Conservation (phyloP, 2,888 invertebrate species). For the Athalia circularis region DNA sequence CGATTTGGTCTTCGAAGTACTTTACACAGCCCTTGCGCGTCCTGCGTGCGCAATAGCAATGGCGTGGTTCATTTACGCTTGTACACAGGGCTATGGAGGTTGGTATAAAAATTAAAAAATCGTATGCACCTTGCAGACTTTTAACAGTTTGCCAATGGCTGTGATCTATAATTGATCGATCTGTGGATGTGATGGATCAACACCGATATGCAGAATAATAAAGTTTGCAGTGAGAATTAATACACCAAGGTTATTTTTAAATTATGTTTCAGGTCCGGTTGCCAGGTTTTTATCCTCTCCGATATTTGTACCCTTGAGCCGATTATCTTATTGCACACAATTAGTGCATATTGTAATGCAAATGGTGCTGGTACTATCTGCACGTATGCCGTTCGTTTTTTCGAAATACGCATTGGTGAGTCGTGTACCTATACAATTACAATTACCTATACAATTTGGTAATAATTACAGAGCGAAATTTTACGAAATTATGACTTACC, state of each 20-base stretch:
- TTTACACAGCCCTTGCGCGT: constrained; percentile 72
- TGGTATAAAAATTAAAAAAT: constrained; percentile 41
- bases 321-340: constrained; percentile 59
- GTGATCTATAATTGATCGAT: too few species aligned
- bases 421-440: neutral
- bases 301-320: constrained; percentile 57
- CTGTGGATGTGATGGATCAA: constrained; percentile 74
- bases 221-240: constrained; percentile 66
- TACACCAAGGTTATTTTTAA: neutral
- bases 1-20: constrained; percentile 66
- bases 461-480: too few species aligned
- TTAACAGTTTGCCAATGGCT: too few species aligned
- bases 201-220: constrained; percentile 75
- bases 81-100: constrained; percentile 75
- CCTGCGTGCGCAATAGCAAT: constrained; percentile 75
- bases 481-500: neutral
- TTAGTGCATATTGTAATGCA: constrained; percentile 56
- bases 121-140: too few species aligned
- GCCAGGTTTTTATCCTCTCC: constrained; percentile 54
- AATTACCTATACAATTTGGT: neutral
- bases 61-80: constrained; percentile 76
- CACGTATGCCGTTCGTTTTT: constrained; percentile 50
- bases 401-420: constrained; percentile 43
- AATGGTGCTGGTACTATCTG: constrained; percentile 41
- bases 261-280: constrained; percentile 53